Conservation (phyloP, 2,888 invertebrate genomes). For the Lasioglossum zephyrum region DNA sequence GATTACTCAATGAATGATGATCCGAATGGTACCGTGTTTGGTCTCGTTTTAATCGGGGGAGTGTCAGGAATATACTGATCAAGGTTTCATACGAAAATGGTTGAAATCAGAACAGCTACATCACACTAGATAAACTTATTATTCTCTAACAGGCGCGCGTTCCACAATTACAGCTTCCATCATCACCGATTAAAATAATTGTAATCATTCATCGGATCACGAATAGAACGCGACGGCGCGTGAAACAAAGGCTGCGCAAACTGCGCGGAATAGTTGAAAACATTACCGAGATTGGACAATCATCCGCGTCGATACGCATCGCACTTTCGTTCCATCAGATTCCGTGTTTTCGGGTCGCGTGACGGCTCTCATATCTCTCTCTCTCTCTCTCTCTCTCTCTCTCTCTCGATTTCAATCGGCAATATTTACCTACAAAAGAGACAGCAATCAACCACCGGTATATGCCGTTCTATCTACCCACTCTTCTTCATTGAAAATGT, state of each 20-base stretch:
- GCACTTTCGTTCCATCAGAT: background rate
- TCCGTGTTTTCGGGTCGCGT: background rate
- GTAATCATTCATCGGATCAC: background rate
- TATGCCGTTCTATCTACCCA: background rate
- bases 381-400: background rate
- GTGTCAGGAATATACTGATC: background rate
- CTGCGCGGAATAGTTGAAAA: background rate
- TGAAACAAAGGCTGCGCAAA: background rate
- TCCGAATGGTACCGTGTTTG: background rate
- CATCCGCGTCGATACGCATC: background rate
- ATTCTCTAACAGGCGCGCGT: too few species aligned
- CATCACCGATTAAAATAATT: background rate
- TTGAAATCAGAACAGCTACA: background rate
- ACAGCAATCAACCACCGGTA: background rate
- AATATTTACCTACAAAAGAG: background rate
- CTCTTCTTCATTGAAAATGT: background rate
- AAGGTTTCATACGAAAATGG: background rate
- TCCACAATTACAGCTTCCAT: too few species aligned
- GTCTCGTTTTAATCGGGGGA: background rate
- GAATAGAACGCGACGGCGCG: background rate
- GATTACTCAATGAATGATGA: background rate
- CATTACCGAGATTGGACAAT: slow-evolving; percentile 4
- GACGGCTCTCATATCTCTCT: too few species aligned
- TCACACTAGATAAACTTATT: background rate
- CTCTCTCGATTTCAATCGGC: background rate